phyloP scores from a whole-genome alignment of 2,888 invertebrate genomes.

The Lasioglossum marginatum region DNA sequence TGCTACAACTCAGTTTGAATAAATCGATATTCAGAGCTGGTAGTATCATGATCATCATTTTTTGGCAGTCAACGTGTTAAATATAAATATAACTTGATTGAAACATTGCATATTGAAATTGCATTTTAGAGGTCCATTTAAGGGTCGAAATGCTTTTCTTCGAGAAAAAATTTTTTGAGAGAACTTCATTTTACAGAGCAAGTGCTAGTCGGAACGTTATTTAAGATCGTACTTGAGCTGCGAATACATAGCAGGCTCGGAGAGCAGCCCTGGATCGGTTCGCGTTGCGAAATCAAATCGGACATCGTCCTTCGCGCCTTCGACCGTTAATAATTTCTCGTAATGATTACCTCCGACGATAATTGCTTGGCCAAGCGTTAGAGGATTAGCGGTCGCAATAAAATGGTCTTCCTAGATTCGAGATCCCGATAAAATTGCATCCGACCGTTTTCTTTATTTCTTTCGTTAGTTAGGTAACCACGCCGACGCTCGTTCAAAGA shows the following conservation, averaged over 20 bases:
- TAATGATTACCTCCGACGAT: conserved; percentile 2
- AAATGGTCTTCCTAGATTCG: background rate
- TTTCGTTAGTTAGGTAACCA: conserved; percentile 5
- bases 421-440: background rate
- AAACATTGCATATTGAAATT: too few species aligned
- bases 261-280: conserved; percentile 22
- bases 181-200: background rate
- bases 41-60: too few species aligned
- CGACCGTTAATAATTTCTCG: background rate
- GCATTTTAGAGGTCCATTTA: background rate
- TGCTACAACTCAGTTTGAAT: too few species aligned
- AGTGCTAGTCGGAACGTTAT: conserved; percentile 24
- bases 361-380: background rate
- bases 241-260: conserved; percentile 20
- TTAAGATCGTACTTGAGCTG: conserved; percentile 46
- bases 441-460: background rate
- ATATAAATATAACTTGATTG: too few species aligned
- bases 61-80: too few species aligned
- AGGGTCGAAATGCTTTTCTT: background rate
- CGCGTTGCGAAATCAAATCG: conserved; percentile 31
- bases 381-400: background rate
- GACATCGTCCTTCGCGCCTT: background rate
- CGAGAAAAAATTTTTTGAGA: background rate
- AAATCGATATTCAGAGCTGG: too few species aligned
- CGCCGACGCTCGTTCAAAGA: background rate